phyloP scores from a whole-genome alignment of 2,888 invertebrate genomes.

The Myathropa florea region DNA sequence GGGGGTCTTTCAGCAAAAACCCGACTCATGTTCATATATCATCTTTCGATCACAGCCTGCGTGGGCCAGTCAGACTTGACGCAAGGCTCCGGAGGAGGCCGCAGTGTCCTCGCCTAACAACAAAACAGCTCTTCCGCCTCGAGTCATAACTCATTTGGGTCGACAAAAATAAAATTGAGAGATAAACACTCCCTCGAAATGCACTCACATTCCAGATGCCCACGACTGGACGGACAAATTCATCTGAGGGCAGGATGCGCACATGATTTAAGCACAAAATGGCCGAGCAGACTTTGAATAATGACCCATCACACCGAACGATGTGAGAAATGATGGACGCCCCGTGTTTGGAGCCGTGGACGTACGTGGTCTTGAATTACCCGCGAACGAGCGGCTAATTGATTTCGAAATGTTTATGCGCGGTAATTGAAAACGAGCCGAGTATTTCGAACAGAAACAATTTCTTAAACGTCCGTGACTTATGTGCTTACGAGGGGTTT shows the following conservation, averaged over 20 bases:
- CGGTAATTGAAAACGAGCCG: slow-evolving; percentile 38
- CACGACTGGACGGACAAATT: not conserved
- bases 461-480: not conserved
- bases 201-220: not conserved
- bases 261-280: slow-evolving; percentile 57
- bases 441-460: not conserved
- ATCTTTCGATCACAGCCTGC: slow-evolving; percentile 55
- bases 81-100: not conserved
- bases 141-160: slow-evolving; percentile 43
- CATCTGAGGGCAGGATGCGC: slow-evolving; percentile 43
- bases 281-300: slow-evolving; percentile 49
- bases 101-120: not conserved
- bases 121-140: not conserved
- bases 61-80: slow-evolving; percentile 31
- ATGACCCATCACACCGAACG: slow-evolving; percentile 47
- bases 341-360: not conserved
- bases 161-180: slow-evolving; percentile 56
- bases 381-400: slow-evolving; percentile 21
- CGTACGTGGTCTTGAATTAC: not conserved
- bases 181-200: slow-evolving; percentile 38
- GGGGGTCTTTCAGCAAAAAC: no score
- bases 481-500: not conserved
- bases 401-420: slow-evolving; percentile 22
- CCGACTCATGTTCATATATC: slow-evolving; percentile 41
- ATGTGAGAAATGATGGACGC: slow-evolving; percentile 22